A percentile compares a stretch with the other conserved stretches of the same genome.
These are phyloP conservation scores for Oncorhynchus tshawytscha DNA, from an alignment of 2,113 vertebrate species.

Conservation along the genomic window DNA sequence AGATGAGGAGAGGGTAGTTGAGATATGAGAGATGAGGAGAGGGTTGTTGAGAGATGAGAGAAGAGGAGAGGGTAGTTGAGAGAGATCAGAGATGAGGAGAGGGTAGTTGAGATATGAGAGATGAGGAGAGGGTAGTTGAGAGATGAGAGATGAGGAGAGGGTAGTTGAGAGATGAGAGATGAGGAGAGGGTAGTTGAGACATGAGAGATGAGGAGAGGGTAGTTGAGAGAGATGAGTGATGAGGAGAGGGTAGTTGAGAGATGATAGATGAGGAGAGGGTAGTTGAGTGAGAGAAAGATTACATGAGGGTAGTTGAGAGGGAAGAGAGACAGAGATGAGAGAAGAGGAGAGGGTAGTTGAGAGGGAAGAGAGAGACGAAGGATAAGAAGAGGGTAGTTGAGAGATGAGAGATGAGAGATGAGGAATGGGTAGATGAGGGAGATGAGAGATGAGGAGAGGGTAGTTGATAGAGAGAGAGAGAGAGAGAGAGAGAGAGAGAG, in stretches of 20 bases:
- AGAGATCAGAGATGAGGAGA: neutral
- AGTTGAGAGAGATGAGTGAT: neutral
- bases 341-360: too few relatives aligned
- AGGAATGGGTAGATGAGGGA: too few relatives aligned
- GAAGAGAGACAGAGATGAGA: conserved; percentile 8
- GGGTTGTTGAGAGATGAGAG: too few relatives aligned
- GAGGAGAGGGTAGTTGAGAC: too few relatives aligned
- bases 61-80: neutral
- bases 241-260: neutral
- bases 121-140: too few relatives aligned
- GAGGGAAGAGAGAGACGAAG: too few relatives aligned
- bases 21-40: neutral
- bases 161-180: too few relatives aligned
- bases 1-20: neutral
- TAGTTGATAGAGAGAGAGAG: too few relatives aligned
- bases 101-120: too few relatives aligned
- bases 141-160: conserved; percentile 22
- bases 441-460: too few relatives aligned
- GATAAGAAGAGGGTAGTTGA: too few relatives aligned
- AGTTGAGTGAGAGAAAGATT: too few relatives aligned
- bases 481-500: neutral
- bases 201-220: neutral
- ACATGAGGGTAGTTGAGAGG: conserved; percentile 27
- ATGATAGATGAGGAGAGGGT: neutral
- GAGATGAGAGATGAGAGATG: conserved; percentile 22